phyloP scores from a whole-genome alignment of 2,888 invertebrate genomes.

The Heliconius ismenius region DNA sequence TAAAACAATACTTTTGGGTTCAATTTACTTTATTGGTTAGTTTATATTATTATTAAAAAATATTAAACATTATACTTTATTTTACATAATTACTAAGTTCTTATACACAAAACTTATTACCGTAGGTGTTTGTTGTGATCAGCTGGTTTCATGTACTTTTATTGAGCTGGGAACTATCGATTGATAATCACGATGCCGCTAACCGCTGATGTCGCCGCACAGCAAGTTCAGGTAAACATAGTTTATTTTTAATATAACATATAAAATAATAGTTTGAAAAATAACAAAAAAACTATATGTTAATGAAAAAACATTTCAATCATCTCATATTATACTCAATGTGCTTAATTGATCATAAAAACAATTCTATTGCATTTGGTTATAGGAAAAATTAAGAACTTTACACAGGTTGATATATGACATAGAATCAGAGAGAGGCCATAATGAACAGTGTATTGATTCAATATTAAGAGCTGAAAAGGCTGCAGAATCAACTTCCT shows the following conservation, averaged over 20 bases:
- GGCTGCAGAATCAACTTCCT: conserved; percentile 63
- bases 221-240: conserved; percentile 81
- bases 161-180: conserved; percentile 76
- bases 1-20: background rate
- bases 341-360: background rate
- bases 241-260: background rate
- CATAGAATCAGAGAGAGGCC: conserved; percentile 89
- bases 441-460: conserved; percentile 90
- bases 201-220: conserved; percentile 89
- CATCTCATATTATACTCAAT: background rate
- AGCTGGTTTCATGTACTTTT: conserved; percentile 80
- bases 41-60: background rate
- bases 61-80: background rate
- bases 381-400: conserved; percentile 89
- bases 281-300: background rate
- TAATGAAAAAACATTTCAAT: background rate
- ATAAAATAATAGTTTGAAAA: background rate
- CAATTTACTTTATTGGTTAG: conserved; percentile 13
- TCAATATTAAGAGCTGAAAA: conserved; percentile 89
- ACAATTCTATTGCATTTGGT: conserved; percentile 38
- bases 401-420: conserved; percentile 89
- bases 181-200: conserved; percentile 83
- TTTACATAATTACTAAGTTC: background rate
- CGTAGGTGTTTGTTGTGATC: conserved; percentile 66
- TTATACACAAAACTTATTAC: background rate